Evolutionary conservation across 2,797 vertebrate genomes (phyloP).

Genomic region (Micrastur ruficollis): DNA sequence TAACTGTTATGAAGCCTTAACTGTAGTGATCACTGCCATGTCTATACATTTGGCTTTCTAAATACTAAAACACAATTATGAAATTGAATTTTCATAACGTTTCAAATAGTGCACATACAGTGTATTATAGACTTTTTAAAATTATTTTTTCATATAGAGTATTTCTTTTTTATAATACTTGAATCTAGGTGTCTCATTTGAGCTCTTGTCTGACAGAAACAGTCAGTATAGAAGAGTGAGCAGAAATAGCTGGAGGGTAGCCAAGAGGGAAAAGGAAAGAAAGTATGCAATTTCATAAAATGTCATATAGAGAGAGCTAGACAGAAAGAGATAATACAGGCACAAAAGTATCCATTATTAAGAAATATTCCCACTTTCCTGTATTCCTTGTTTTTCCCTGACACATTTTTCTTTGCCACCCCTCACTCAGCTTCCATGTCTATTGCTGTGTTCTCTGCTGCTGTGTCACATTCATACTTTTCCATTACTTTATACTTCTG

Average conservation of each 20-base stretch:
- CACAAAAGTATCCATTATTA: not conserved
- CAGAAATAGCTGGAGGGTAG: not conserved
- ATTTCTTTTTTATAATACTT: not conserved
- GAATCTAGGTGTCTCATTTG: not conserved
- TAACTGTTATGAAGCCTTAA: not conserved
- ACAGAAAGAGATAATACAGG: not conserved
- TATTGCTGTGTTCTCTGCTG: not conserved
- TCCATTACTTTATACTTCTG: not conserved
- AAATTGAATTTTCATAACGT: not conserved
- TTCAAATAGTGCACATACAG: not conserved
- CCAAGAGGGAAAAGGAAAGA: not conserved
- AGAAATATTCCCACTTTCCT: not conserved
- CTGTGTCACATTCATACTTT: not conserved
- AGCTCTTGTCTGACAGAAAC: constrained; percentile 11
- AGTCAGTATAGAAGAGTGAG: constrained; percentile 25
- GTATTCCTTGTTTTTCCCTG: not conserved
- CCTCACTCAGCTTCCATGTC: not conserved
- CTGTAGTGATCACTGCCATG: not conserved
- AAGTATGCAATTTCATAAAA: constrained; percentile 14
- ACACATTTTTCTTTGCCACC: not conserved
- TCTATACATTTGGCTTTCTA: not conserved
- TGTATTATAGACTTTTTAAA: not conserved
- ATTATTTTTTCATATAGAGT: not conserved
- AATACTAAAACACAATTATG: not conserved
- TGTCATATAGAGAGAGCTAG: not conserved